phyloP scores from a whole-genome alignment of 2,797 vertebrate species.

The Hypotaenidia philippensis region DNA sequence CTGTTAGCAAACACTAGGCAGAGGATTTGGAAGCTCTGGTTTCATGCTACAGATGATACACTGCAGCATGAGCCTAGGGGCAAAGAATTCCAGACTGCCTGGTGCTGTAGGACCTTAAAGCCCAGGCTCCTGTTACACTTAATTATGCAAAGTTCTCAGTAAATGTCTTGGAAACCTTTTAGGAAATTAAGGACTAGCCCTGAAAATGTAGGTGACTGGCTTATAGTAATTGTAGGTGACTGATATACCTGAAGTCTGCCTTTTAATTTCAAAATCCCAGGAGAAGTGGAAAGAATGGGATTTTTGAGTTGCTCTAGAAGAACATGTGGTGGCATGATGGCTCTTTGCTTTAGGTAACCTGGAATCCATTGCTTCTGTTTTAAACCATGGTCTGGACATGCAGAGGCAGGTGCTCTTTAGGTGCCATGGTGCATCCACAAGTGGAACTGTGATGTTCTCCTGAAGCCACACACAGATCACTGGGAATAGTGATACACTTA shows the following conservation, averaged over 20 bases:
- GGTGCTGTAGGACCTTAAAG: not conserved
- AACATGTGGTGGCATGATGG: not conserved
- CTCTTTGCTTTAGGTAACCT: not conserved
- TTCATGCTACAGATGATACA: not conserved
- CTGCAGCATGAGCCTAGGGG: slow-evolving; percentile 1
- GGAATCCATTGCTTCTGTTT: not conserved
- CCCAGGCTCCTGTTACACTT: not conserved
- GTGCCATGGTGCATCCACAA: rapidly evolving
- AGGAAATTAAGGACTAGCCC: not conserved
- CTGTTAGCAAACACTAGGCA: not conserved
- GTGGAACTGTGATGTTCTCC: not conserved
- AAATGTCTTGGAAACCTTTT: not conserved
- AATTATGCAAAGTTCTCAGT: not conserved
- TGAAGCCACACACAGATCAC: not conserved
- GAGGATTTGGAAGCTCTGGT: not conserved
- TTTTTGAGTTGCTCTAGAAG: not conserved
- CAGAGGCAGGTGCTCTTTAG: not conserved
- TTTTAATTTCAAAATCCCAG: not conserved
- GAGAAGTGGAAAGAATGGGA: not conserved
- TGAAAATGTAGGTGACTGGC: not conserved
- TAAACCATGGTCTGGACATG: not conserved
- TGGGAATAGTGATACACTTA: not conserved
- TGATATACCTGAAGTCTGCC: not conserved
- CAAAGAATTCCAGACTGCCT: not conserved
- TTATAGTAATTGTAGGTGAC: not conserved